phyloP scores from a whole-genome alignment of 2,797 vertebrate species.

The Myiothlypis coronata region DNA sequence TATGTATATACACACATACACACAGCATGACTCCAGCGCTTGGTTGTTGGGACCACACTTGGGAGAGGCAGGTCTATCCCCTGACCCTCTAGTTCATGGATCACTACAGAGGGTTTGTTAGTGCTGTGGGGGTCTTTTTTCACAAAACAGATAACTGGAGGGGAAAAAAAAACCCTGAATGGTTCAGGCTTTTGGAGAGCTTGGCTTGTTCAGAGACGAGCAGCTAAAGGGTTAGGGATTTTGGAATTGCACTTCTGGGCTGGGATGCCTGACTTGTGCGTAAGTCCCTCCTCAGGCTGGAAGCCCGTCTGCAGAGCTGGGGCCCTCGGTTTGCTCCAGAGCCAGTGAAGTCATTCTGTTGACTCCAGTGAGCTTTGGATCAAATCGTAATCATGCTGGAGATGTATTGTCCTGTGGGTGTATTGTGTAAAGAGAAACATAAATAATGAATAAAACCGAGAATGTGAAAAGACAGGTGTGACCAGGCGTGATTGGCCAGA shows the following conservation, averaged over 20 bases:
- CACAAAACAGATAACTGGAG: neutral
- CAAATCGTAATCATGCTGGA: neutral
- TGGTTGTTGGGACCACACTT: neutral
- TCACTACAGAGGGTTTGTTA: neutral
- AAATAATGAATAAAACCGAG: neutral
- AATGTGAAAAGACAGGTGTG: constrained; percentile 53
- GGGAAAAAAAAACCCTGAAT: accelerated
- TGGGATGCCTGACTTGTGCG: constrained; percentile 49
- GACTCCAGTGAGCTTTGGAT: constrained; percentile 50
- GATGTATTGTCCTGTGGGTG: constrained; percentile 22
- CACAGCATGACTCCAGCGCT: neutral
- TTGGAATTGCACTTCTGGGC: neutral
- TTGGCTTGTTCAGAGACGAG: neutral
- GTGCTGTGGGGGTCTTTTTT: neutral
- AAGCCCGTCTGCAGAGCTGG: neutral
- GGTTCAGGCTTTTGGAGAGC: neutral
- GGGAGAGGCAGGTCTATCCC: neutral
- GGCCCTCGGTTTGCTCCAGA: neutral
- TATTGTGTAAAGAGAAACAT: constrained; percentile 31
- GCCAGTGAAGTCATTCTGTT: constrained; percentile 52
- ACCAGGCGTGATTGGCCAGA: neutral
- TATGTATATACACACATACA: neutral
- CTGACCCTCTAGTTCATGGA: neutral
- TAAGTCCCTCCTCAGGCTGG: constrained; percentile 55
- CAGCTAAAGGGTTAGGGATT: constrained; percentile 59